A percentile compares a stretch with the other conserved stretches of the same genome.
phyloP scores from a whole-genome alignment of 92 coral and sea anemone genomes.

The Zoanthus solanderi region DNA sequence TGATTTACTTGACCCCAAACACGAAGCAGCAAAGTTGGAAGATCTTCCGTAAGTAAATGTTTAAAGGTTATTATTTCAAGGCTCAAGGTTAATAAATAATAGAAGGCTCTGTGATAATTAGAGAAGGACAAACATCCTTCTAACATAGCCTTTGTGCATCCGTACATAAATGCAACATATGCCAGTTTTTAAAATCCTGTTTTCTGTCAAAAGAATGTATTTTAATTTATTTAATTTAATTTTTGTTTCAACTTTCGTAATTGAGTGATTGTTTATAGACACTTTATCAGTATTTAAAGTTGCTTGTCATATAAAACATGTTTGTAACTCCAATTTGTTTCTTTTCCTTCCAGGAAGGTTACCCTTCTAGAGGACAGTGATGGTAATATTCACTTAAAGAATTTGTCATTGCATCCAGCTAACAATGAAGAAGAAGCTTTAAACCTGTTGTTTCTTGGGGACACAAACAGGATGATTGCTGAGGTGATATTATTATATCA shows the following conservation, averaged over 20 bases:
- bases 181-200: too few species aligned
- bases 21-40: slow-evolving; percentile 91
- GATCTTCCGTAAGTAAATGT: slow-evolving; percentile 90
- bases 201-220: too few species aligned
- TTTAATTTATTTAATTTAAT: too few species aligned
- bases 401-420: slow-evolving; percentile 92
- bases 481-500: slow-evolving; percentile 66
- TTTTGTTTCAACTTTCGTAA: too few species aligned
- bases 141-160: too few species aligned
- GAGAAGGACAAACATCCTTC: too few species aligned
- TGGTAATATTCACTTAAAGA: slow-evolving; percentile 87
- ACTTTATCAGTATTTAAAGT: too few species aligned
- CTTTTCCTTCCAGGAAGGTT: slow-evolving; percentile 73
- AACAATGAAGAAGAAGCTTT: slow-evolving; percentile 97
- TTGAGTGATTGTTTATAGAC: too few species aligned
- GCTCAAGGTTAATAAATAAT: too few species aligned
- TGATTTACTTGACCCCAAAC: slow-evolving; percentile 97
- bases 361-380: slow-evolving; percentile 93
- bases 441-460: slow-evolving; percentile 95
- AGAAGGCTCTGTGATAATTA: too few species aligned
- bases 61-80: too few species aligned
- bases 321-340: background rate
- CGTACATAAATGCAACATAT: too few species aligned
- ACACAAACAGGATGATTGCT: slow-evolving; percentile 98
- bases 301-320: background rate